These are phyloP conservation scores for Phoxinus dragarum DNA, from an alignment of 2,797 vertebrate genomes.

Conservation along the genomic window DNA sequence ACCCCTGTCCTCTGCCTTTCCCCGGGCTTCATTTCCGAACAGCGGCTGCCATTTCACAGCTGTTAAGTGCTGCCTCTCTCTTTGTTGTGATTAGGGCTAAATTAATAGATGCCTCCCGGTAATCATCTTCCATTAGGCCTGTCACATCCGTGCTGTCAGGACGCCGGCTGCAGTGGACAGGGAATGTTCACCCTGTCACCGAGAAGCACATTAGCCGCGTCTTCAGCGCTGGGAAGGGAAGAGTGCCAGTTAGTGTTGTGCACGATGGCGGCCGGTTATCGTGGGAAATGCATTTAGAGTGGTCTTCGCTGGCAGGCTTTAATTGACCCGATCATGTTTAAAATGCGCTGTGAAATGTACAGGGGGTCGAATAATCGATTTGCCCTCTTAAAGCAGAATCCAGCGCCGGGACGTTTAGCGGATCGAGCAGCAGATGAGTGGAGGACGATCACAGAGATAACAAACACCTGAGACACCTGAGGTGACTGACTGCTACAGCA, in stretches of 20 bases:
- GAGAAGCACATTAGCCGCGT: constrained; percentile 73
- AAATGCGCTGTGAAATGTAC: constrained; percentile 84
- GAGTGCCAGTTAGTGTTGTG: constrained; percentile 1
- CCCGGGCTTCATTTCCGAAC: constrained; percentile 82
- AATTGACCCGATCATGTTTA: constrained; percentile 82
- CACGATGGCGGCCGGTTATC: constrained; percentile 73
- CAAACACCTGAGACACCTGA: constrained; percentile 79
- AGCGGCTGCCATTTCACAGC: constrained; percentile 84
- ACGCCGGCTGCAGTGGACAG: constrained; percentile 70
- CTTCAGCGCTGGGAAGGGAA: neutral
- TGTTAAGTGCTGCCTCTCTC: constrained; percentile 81
- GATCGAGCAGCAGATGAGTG: constrained; percentile 70
- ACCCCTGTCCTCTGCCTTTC: constrained; percentile 68
- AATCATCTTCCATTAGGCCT: constrained; percentile 84
- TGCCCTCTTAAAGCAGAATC: constrained; percentile 76
- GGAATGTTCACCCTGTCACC: constrained; percentile 66
- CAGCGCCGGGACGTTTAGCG: constrained; percentile 79
- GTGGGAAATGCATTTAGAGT: constrained; percentile 77
- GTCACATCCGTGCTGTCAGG: constrained; percentile 73
- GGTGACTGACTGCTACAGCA: constrained; percentile 67
- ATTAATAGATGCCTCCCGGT: constrained; percentile 83
- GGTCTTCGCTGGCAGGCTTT: constrained; percentile 76
- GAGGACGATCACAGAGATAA: constrained; percentile 79
- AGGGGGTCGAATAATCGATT: constrained; percentile 84
- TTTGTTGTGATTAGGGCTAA: constrained; percentile 81